phyloP scores from a whole-genome alignment of 2,113 vertebrate genomes.

The Neopipo cinnamomea region DNA sequence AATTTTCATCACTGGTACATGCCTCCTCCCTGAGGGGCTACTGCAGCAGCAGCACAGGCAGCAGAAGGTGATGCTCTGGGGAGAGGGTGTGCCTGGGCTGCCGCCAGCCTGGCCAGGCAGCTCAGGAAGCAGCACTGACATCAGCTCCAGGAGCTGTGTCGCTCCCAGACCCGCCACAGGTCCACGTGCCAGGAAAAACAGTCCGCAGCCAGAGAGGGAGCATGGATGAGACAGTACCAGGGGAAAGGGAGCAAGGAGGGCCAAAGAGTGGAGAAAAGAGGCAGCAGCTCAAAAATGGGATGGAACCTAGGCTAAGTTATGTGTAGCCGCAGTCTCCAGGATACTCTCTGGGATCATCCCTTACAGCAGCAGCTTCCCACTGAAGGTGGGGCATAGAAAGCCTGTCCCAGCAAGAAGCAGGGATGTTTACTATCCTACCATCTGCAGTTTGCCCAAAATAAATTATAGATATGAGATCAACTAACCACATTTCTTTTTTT shows the following conservation, averaged over 20 bases:
- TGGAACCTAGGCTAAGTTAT: background rate
- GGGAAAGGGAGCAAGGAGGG: background rate
- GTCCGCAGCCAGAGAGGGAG: background rate
- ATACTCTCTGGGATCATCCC: background rate
- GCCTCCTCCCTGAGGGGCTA: background rate
- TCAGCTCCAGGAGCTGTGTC: background rate
- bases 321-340: accelerated
- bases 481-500: background rate
- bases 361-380: background rate
- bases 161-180: background rate
- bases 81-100: background rate
- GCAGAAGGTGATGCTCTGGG: background rate
- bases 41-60: background rate
- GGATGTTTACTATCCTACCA: background rate
- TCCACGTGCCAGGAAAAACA: background rate
- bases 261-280: background rate
- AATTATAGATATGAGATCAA: constrained; percentile 11
- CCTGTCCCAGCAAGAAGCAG: background rate
- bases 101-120: background rate
- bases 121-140: constrained; percentile 27
- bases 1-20: background rate
- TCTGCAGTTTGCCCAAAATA: constrained; percentile 21
- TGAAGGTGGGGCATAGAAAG: background rate
- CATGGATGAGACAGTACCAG: background rate
- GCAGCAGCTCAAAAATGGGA: background rate